These are phyloP conservation scores for Hydractinia echinata DNA, from an alignment of 30 jellyfish, hydroid and myxozoan genomes.

Conservation along the genomic window DNA sequence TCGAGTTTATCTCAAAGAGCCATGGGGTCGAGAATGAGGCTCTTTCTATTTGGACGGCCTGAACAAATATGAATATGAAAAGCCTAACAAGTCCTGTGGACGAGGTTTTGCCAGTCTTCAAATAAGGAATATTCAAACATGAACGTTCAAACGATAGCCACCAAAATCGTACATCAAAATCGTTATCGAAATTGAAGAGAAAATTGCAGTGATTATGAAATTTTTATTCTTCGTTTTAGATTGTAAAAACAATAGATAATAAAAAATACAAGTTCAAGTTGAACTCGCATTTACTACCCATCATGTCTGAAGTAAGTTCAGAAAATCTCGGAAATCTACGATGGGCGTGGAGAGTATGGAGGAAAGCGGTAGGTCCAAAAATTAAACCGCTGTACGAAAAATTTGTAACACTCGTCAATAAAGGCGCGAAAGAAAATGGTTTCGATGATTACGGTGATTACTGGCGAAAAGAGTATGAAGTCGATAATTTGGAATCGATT, in stretches of 20 bases:
- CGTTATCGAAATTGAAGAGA: no score
- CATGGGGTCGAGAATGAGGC: no score
- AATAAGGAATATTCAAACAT: no score
- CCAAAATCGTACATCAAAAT: no score
- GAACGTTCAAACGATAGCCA: no score
- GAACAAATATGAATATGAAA: no score
- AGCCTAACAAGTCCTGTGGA: no score
- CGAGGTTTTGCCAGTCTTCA: no score
- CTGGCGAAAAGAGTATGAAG: slow-evolving; percentile 65
- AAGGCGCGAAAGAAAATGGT: slow-evolving; percentile 86
- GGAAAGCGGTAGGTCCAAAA: slow-evolving; percentile 65
- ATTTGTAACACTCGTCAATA: slow-evolving; percentile 59
- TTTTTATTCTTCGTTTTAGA: slow-evolving; percentile 15
- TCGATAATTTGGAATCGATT: slow-evolving; percentile 46
- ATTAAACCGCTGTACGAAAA: slow-evolving; percentile 52
- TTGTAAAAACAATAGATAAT: slow-evolving; percentile 39
- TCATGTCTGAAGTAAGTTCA: slow-evolving; percentile 48
- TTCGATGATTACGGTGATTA: slow-evolving; percentile 76
- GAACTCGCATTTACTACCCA: slow-evolving; percentile 58
- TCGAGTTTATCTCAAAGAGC: no score
- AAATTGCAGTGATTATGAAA: no score
- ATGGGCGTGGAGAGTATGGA: slow-evolving; percentile 90
- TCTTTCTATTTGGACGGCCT: no score
- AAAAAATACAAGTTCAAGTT: slow-evolving; percentile 45
- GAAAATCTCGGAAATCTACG: slow-evolving; percentile 32